Conservation (phyloP, 2,113 vertebrate genomes). For the Naja naja region DNA sequence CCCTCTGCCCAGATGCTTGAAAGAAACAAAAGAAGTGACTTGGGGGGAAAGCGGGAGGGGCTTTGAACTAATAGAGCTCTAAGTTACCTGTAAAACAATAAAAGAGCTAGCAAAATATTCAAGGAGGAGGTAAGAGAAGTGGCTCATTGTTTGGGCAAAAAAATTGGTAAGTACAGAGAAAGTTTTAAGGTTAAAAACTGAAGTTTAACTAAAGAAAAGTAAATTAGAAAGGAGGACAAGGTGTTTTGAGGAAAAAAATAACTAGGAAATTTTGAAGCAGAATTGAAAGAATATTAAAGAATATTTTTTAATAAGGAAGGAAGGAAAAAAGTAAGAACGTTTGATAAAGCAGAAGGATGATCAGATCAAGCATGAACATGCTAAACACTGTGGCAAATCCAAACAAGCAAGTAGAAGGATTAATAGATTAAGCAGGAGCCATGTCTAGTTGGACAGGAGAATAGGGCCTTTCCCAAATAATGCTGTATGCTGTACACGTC, state of each 20-base stretch:
- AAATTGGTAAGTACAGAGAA: neutral
- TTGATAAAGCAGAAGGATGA: neutral
- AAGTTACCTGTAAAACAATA: neutral
- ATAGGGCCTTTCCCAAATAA: neutral
- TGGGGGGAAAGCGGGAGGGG: neutral
- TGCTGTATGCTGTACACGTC: neutral
- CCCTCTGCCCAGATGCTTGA: neutral
- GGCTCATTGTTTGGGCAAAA: neutral
- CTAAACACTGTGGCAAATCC: neutral
- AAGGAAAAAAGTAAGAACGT: neutral
- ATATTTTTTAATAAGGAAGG: neutral
- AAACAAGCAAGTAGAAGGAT: neutral
- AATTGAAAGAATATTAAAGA: neutral
- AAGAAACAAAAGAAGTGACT: neutral
- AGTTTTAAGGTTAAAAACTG: neutral
- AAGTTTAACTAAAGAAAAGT: neutral
- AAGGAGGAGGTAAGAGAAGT: neutral
- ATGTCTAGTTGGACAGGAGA: neutral
- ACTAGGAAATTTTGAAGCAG: neutral
- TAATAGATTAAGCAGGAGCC: neutral
- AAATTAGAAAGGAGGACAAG: neutral
- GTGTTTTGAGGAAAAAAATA: neutral
- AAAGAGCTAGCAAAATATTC: neutral
- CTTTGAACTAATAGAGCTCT: neutral
- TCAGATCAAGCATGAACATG: neutral